phyloP scores from a whole-genome alignment of 92 coral and sea anemone species.

The Epizoanthus scotinus region DNA sequence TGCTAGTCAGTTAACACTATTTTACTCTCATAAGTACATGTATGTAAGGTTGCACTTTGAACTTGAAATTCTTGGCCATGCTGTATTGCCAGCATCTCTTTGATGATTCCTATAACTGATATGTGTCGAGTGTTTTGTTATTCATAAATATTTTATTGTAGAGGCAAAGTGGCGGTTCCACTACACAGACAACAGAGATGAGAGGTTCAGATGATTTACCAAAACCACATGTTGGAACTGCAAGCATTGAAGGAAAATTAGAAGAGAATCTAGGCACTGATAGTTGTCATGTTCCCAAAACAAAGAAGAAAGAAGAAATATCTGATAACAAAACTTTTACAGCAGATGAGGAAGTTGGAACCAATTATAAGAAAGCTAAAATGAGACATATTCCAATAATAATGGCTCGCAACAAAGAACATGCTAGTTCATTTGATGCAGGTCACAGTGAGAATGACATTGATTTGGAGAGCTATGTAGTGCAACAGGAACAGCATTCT shows the following conservation, averaged over 20 bases:
- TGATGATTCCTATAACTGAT: background rate
- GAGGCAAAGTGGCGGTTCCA: background rate
- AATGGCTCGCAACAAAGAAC: background rate
- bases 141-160: background rate
- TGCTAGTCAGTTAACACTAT: no score
- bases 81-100: no score
- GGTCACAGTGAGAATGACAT: no score
- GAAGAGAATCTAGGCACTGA: background rate
- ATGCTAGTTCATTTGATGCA: no score
- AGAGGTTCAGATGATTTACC: conserved; percentile 1
- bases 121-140: background rate
- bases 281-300: background rate
- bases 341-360: background rate
- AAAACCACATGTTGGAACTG: background rate
- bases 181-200: background rate
- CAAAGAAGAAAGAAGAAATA: background rate
- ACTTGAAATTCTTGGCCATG: no score
- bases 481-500: background rate
- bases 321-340: background rate
- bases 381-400: background rate
- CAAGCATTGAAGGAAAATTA: background rate
- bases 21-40: no score
- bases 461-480: background rate
- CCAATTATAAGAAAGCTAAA: background rate
- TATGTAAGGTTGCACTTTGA: no score